These are phyloP conservation scores for Oligia strigilis DNA, from an alignment of 2,888 invertebrate species.

Conservation along the genomic window DNA sequence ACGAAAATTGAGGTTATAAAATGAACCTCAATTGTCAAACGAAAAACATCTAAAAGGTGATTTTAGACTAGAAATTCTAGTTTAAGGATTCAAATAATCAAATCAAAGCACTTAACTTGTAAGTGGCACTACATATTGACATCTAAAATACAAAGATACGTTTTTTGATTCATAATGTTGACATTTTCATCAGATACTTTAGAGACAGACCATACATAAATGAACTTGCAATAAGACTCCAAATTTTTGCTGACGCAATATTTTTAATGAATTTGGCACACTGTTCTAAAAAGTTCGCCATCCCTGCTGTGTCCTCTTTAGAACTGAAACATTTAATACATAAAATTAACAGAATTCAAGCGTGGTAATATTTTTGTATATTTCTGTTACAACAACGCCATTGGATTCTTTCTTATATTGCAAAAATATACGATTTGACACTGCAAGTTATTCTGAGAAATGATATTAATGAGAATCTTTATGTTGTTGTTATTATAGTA, in stretches of 20 bases:
- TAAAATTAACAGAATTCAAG: background rate
- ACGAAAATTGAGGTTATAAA: background rate
- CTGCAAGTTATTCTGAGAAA: constrained; percentile 17
- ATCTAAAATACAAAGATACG: background rate
- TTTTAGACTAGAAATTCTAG: background rate
- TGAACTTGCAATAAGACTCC: background rate
- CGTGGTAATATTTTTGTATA: background rate
- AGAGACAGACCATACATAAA: background rate
- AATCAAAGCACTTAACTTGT: background rate
- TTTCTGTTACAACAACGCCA: background rate
- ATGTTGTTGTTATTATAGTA: background rate
- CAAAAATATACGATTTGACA: constrained; percentile 18
- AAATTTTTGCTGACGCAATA: constrained; percentile 22
- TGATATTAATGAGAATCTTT: constrained; percentile 11
- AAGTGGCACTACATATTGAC: background rate
- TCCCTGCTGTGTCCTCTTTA: constrained; percentile 30
- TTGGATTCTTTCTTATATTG: background rate
- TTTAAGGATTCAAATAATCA: background rate
- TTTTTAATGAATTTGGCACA: constrained; percentile 44
- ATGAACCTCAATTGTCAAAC: background rate
- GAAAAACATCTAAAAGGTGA: background rate
- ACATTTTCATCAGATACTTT: background rate
- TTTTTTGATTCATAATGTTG: background rate
- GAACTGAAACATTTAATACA: constrained; percentile 11
- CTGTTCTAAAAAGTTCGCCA: constrained; percentile 23